Evolutionary conservation across 2,797 vertebrate species (phyloP), one percentile per base, ranked within the genome.

Genomic region (Ptychobarbus kaznakovi): DNA sequence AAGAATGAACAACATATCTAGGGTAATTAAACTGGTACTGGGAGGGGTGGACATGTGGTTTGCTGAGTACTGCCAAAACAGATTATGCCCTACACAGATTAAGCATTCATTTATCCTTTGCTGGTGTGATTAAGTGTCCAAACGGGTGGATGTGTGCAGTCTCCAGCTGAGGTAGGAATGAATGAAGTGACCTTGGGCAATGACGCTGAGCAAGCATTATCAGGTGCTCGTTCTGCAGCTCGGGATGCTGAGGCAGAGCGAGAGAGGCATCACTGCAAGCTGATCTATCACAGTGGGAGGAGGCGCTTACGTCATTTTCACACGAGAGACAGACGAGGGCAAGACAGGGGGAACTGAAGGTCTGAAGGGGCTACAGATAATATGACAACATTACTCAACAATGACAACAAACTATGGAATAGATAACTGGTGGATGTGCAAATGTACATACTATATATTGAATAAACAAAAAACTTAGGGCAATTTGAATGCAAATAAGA

Each of bases 131-230:
- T 76, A 83, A 15, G 32, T 53, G 73, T 68, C 61, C 61, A 53
- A 75, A 77, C 6, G 61, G 10, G n/a, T 49, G 32, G 72, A 83
- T 69, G 74, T 74, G 40, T 69, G 63, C 46, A 18, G 58, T 75
- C 70, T 70, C 35, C 70, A 72, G 81, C 73, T 74, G 44, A 78
- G 51, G 70, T 66, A 68, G 68, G 18, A 83, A 58, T 76, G 78
- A 87, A 88, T 79, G 53, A 70, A 88, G 73, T 90, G 89, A 88
- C 89, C 89, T 88, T 90, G 87, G 72, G 68, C 63, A 44, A 53
- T 81, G 81, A 84, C 38, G 53, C 83, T 74, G 87, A 82, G 68
- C 65, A 82, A 87, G 80, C 87, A 85, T 72, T 85, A 88, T 87
- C 38, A 83, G 49, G 25, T 87, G 80, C 85, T 85, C 83, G 22